phyloP scores from a whole-genome alignment of 2,888 invertebrate species.

The Strigamia crassipes region DNA sequence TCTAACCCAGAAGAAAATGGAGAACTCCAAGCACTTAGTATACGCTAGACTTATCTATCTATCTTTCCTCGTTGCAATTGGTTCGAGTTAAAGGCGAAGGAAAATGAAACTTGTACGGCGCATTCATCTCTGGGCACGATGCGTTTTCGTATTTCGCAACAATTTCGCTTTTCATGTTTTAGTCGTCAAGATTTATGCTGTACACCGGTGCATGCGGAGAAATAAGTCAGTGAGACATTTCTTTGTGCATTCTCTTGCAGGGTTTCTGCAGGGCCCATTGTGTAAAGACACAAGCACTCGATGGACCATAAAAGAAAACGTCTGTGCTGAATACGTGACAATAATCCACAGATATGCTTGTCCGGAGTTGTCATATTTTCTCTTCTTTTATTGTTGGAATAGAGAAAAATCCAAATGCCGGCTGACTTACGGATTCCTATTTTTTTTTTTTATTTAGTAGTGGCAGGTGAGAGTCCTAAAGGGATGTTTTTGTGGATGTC shows the following conservation, averaged over 20 bases:
- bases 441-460: not conserved
- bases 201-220: not conserved
- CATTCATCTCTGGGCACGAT: not conserved
- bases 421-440: not conserved
- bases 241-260: not conserved
- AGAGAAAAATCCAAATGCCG: not conserved
- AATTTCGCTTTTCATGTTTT: not conserved
- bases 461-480: not conserved
- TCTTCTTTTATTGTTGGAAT: not conserved
- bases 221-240: not conserved
- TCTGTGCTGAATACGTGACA: conserved; percentile 12
- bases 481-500: not conserved
- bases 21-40: no score
- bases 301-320: conserved; percentile 25
- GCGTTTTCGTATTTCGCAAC: not conserved
- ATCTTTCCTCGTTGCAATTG: not conserved
- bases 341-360: conserved; percentile 24
- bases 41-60: not conserved
- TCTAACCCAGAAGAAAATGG: no score
- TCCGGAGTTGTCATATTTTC: not conserved
- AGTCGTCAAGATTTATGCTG: not conserved
- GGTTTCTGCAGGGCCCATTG: not conserved
- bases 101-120: not conserved
- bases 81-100: not conserved
- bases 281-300: not conserved